These are phyloP conservation scores for Melangyna quadrimaculata DNA, from an alignment of 2,888 invertebrate species.

Conservation along the genomic window DNA sequence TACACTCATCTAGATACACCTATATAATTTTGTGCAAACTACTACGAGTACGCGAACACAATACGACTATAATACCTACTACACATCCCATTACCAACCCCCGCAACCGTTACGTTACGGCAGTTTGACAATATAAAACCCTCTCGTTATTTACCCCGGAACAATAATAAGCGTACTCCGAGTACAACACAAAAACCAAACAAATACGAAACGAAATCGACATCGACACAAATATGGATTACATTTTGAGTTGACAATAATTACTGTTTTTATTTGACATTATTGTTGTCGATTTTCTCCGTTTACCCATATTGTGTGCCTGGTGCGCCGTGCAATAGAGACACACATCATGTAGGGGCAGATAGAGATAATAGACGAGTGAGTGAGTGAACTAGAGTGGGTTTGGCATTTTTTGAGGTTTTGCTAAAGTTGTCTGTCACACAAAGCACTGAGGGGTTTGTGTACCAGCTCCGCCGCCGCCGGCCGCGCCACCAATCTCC, in stretches of 20 bases:
- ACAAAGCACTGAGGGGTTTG: slow-evolving; percentile 5
- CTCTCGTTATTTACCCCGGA: slow-evolving; percentile 62
- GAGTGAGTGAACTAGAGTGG: slow-evolving; percentile 45
- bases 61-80: slow-evolving; percentile 4
- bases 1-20: background rate
- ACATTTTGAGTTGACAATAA: slow-evolving; percentile 71
- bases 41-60: background rate
- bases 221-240: slow-evolving; percentile 67
- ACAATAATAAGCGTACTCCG: slow-evolving; percentile 57
- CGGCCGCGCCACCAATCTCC: background rate
- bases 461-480: background rate
- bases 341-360: slow-evolving; percentile 12
- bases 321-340: slow-evolving; percentile 31
- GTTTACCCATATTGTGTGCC: slow-evolving; percentile 59
- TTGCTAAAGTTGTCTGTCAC: slow-evolving; percentile 35
- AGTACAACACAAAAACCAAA: slow-evolving; percentile 5
- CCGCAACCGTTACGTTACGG: slow-evolving; percentile 35
- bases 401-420: slow-evolving; percentile 55
- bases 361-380: slow-evolving; percentile 17
- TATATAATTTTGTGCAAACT: background rate
- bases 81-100: background rate
- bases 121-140: slow-evolving; percentile 59
- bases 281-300: slow-evolving; percentile 69
- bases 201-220: slow-evolving; percentile 37
- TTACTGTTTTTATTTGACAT: slow-evolving; percentile 72